Percentiles rank a stretch among this genome's conserved stretches.
Conservation (phyloP, 2,113 vertebrate genomes). For the Terrapene triunguis region DNA sequence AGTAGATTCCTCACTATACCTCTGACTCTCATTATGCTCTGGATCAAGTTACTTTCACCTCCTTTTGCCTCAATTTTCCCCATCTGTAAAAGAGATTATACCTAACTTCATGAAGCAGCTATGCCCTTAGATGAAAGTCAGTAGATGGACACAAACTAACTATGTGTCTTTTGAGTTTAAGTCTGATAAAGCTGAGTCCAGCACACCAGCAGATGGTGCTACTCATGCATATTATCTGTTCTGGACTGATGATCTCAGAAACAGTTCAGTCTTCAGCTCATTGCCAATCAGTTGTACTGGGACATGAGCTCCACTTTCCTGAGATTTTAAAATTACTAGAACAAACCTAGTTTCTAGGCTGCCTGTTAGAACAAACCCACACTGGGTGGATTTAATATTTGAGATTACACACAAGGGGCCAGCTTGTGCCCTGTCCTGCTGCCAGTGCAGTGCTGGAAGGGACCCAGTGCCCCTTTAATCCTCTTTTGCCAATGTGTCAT, state of each 20-base stretch:
- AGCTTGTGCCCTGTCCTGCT: too few relatives aligned
- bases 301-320: background rate
- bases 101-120: background rate
- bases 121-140: background rate
- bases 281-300: background rate
- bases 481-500: too few relatives aligned
- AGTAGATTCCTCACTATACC: background rate
- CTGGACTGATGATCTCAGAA: rapidly evolving
- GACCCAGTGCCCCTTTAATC: too few relatives aligned
- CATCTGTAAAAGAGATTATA: background rate
- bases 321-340: background rate
- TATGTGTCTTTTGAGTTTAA: background rate
- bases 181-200: too few relatives aligned
- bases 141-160: background rate
- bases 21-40: background rate
- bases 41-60: background rate
- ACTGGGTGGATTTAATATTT: background rate
- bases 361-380: background rate
- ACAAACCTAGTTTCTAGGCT: rapidly evolving
- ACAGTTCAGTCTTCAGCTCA: background rate
- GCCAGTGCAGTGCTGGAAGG: too few relatives aligned
- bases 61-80: background rate
- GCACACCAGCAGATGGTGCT: background rate
- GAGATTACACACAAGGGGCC: background rate
- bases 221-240: background rate